Conservation (phyloP, 2,888 invertebrate species). For the Lasioglossum leucozonium region DNA sequence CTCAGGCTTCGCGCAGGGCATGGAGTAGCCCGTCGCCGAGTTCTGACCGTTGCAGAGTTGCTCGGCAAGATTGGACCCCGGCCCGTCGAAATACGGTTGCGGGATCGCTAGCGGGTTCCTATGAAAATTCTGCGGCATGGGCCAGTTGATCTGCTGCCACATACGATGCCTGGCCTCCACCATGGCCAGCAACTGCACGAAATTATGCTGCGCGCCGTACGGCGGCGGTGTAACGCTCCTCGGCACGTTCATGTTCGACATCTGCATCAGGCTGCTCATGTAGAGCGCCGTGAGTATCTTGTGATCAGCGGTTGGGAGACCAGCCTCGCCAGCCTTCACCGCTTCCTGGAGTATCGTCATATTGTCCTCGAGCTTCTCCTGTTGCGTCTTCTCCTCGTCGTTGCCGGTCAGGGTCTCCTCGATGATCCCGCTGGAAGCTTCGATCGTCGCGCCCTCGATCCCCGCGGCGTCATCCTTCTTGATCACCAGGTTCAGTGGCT, state of each 20-base stretch:
- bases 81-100: slow-evolving; percentile 74
- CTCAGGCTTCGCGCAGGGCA: slow-evolving; percentile 79
- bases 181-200: slow-evolving; percentile 82
- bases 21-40: slow-evolving; percentile 75
- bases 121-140: slow-evolving; percentile 76
- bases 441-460: slow-evolving; percentile 57
- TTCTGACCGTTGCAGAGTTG: slow-evolving; percentile 79
- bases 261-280: slow-evolving; percentile 83
- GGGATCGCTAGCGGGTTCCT: slow-evolving; percentile 78
- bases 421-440: slow-evolving; percentile 64
- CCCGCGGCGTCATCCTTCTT: slow-evolving; percentile 81
- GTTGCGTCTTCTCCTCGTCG: slow-evolving; percentile 74
- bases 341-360: slow-evolving; percentile 81
- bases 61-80: slow-evolving; percentile 76
- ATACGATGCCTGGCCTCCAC: slow-evolving; percentile 80
- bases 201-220: slow-evolving; percentile 76
- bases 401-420: neutral
- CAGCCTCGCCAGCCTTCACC: slow-evolving; percentile 75
- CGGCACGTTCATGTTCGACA: slow-evolving; percentile 79
- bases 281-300: slow-evolving; percentile 83
- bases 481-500: slow-evolving; percentile 86
- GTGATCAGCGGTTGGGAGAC: slow-evolving; percentile 80
- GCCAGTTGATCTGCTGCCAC: slow-evolving; percentile 83
- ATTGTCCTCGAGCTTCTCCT: slow-evolving; percentile 73
- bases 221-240: slow-evolving; percentile 71